Conservation (phyloP, 2,113 vertebrate species). For the Psittacus erithacus region DNA sequence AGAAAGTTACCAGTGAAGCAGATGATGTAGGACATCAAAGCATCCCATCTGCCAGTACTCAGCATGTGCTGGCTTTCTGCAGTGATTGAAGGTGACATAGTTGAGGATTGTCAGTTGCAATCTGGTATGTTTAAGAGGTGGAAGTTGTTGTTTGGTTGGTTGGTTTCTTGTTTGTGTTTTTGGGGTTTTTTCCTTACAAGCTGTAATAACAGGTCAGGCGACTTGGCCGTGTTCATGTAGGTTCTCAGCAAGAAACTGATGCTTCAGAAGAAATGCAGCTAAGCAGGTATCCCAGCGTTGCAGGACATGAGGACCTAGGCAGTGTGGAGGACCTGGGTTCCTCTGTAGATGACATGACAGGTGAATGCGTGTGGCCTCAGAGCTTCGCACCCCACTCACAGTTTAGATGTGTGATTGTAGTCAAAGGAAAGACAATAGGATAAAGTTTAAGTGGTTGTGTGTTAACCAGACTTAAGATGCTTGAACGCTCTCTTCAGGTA, state of each 20-base stretch:
- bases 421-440: background rate
- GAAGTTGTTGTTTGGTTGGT: background rate
- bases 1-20: background rate
- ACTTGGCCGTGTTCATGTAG: background rate
- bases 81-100: background rate
- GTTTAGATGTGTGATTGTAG: background rate
- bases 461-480: background rate
- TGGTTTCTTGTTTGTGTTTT: background rate
- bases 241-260: background rate
- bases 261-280: background rate
- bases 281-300: background rate
- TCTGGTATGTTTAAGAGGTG: background rate
- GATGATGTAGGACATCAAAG: background rate
- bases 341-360: accelerated
- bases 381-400: accelerated
- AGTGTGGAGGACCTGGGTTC: background rate
- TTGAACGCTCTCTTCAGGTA: background rate
- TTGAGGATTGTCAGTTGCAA: background rate
- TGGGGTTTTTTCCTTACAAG: background rate
- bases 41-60: background rate
- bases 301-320: background rate
- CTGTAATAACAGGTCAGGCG: background rate
- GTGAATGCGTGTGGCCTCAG: background rate
- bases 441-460: background rate
- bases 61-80: background rate